These are phyloP conservation scores for Drosophila buzzatii DNA, from an alignment of 2,888 invertebrate species.

Conservation along the genomic window DNA sequence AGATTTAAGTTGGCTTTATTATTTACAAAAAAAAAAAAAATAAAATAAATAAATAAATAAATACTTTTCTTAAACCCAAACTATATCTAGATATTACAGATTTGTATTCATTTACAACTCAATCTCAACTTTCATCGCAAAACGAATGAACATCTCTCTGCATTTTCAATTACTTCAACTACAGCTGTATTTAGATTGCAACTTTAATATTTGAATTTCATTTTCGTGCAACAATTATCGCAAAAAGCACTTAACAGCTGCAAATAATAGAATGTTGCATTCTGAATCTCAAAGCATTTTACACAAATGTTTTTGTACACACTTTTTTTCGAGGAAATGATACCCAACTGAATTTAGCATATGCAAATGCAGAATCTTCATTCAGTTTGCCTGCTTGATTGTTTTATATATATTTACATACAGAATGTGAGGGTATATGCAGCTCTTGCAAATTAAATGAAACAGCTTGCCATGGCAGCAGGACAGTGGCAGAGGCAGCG, in stretches of 20 bases:
- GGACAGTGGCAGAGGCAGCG: neutral
- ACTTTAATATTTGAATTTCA: neutral
- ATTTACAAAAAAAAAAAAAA: too few relatives aligned
- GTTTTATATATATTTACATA: slow-evolving; percentile 18
- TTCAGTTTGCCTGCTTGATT: slow-evolving; percentile 20
- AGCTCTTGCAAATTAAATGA: slow-evolving; percentile 60
- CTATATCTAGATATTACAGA: neutral
- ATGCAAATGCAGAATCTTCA: slow-evolving; percentile 35
- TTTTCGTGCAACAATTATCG: neutral
- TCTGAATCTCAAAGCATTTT: neutral
- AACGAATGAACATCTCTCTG: neutral
- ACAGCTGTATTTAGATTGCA: neutral
- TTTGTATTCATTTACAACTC: neutral
- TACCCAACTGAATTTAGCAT: slow-evolving; percentile 16
- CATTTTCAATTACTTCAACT: neutral
- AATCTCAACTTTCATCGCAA: neutral
- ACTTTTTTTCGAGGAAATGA: neutral
- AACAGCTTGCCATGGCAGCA: slow-evolving; percentile 26
- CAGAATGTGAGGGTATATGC: slow-evolving; percentile 15
- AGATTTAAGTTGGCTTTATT: too few relatives aligned
- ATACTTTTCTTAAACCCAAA: too few relatives aligned
- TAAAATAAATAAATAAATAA: too few relatives aligned
- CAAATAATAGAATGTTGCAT: slow-evolving; percentile 6
- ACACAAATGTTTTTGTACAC: neutral
- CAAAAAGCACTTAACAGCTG: neutral